Conservation (phyloP, 2,888 invertebrate genomes). For the Brachypalpus laphriformis region DNA sequence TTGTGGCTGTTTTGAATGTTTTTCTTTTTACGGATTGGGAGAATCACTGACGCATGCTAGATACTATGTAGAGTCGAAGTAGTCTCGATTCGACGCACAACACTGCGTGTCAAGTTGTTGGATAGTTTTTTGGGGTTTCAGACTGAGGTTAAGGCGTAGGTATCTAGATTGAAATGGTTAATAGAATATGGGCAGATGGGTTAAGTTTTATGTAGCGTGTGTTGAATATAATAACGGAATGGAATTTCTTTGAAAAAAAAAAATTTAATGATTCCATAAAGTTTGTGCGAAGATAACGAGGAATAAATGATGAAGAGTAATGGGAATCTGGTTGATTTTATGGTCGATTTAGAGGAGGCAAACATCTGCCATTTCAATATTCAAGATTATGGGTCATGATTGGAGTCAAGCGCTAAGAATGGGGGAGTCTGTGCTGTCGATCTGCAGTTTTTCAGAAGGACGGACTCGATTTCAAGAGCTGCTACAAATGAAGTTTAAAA, state of each 20-base stretch:
- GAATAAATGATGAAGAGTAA: constrained; percentile 7
- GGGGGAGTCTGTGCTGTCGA: too few relatives aligned
- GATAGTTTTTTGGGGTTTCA: neutral
- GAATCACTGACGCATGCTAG: constrained; percentile 51
- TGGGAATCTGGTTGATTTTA: neutral
- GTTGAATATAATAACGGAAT: constrained; percentile 45
- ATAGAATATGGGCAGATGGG: constrained; percentile 49
- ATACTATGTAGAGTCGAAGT: neutral
- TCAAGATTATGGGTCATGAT: neutral
- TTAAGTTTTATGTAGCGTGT: constrained; percentile 50
- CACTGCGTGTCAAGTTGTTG: constrained; percentile 39
- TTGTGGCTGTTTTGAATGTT: constrained; percentile 4
- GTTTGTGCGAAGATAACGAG: constrained; percentile 24
- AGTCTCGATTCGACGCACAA: constrained; percentile 26
- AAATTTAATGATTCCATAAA: constrained; percentile 34
- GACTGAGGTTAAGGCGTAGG: constrained; percentile 30
- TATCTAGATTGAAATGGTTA: constrained; percentile 46
- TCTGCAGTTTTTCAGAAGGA: too few relatives aligned
- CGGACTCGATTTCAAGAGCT: too few relatives aligned
- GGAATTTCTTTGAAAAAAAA: constrained; percentile 22
- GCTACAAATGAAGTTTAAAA: too few relatives aligned
- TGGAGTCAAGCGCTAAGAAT: too few relatives aligned
- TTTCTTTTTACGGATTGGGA: constrained; percentile 28
- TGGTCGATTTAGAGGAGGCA: neutral
- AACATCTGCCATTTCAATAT: neutral